Conservation (phyloP, 2,888 invertebrate species). For the Dasysyrphus tricinctus region DNA sequence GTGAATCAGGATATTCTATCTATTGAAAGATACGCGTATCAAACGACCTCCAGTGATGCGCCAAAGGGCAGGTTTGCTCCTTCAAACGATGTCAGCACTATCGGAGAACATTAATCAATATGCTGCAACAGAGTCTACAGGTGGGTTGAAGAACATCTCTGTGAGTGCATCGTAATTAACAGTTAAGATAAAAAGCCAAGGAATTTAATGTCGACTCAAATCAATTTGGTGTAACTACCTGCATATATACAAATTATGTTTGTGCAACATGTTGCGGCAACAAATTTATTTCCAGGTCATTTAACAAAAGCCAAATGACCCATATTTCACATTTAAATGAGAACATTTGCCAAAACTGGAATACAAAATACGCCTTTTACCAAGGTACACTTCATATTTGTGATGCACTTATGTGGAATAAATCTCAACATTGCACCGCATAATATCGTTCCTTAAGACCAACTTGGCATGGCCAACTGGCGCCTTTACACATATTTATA, state of each 20-base stretch:
- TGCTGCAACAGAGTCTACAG: conserved; percentile 29
- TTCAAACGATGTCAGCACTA: conserved; percentile 59
- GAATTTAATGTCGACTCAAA: background rate
- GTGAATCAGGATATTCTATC: conserved; percentile 41
- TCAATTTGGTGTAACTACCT: background rate
- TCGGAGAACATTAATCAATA: conserved; percentile 63
- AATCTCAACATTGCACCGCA: conserved; percentile 41
- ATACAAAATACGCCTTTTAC: conserved; percentile 21
- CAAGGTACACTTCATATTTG: conserved; percentile 46
- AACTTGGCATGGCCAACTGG: background rate
- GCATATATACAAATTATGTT: no score
- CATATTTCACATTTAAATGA: conserved; percentile 39
- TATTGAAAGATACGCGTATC: conserved; percentile 12
- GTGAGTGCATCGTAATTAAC: conserved; percentile 48
- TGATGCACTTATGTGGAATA: conserved; percentile 55
- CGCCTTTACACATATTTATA: background rate
- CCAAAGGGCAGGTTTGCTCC: conserved; percentile 61
- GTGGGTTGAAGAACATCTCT: conserved; percentile 56
- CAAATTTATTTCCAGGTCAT: conserved; percentile 29
- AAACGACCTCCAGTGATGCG: conserved; percentile 53
- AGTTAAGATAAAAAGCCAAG: conserved; percentile 29
- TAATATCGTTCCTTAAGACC: background rate
- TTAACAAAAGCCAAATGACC: conserved; percentile 21
- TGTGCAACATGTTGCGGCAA: conserved; percentile 43
- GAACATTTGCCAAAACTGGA: background rate